These are phyloP conservation scores for Myiotriccus ornatus DNA, from an alignment of 2,797 vertebrate species.

Conservation along the genomic window DNA sequence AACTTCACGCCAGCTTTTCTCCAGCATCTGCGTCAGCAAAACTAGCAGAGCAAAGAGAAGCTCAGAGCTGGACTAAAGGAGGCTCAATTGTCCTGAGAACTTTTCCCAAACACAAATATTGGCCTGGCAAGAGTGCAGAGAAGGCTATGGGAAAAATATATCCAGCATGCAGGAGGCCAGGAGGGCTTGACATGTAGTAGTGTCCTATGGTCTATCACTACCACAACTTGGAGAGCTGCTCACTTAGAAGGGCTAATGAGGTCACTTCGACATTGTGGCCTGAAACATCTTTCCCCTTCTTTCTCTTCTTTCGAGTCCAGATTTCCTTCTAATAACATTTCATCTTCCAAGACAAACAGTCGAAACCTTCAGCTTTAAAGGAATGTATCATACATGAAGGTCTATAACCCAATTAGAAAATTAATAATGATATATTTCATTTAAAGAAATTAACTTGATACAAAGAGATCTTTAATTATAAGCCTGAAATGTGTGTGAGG, in stretches of 20 bases:
- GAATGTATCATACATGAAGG: neutral
- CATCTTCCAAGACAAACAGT: conserved; percentile 35
- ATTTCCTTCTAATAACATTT: conserved; percentile 17
- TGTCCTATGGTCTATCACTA: neutral
- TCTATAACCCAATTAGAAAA: neutral
- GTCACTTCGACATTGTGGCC: neutral
- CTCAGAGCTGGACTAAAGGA: neutral
- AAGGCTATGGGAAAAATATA: neutral
- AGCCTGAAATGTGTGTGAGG: neutral
- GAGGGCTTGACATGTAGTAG: neutral
- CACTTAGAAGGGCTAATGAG: neutral
- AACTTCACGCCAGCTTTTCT: neutral
- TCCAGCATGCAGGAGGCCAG: neutral
- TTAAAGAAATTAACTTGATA: neutral
- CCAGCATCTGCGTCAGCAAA: neutral
- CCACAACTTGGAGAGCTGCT: neutral
- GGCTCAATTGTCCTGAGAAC: neutral
- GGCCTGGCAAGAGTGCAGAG: neutral
- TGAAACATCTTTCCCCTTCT: neutral
- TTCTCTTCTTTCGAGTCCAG: neutral
- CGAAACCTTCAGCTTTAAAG: neutral
- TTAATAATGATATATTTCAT: neutral
- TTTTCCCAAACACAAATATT: neutral
- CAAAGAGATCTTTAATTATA: neutral
- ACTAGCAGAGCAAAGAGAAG: neutral